Evolutionary conservation across 2,113 vertebrate genomes (phyloP), one percentile per base, ranked within the genome.

Genomic region (Delphinus delphis): DNA sequence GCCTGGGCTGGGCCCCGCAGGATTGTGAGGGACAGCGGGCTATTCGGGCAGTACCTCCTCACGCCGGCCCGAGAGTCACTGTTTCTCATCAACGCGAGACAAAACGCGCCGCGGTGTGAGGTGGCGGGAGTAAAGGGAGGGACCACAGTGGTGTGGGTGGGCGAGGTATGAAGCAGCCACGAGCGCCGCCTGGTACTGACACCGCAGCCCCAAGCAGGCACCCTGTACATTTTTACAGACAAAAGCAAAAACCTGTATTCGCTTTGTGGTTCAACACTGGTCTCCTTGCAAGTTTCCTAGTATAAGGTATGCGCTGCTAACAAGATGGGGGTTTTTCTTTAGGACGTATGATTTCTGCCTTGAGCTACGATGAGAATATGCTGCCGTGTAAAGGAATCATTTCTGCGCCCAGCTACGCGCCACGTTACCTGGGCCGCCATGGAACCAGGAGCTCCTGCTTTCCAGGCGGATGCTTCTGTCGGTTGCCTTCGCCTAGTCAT

Each of bases 21-120:
- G 97, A 98, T 99, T 84, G 97, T 99, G 97, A 99, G 99, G 96
- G 99, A 99, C 98, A 99, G 99, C 63, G 99, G 99, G 25, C 98
- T 99, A 90, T 99, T 99, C 53, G 99, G 99, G 98, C 99, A 99
- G 98, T 99, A 99, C 98, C 99, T 99, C 97, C 98, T 99, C 92
- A 99, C 99, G 2, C 99, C 99, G 2, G 99, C 99, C 62, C 98
- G 98, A 28, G 99, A 99, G 87, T 99, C 99, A 0, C 97, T 99
- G 96, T 99, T 99, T 97, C 98, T 99, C 96, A 98, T 99, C 98
- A 99, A 99, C 0, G 99, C 99, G 85, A 99, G 99, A 97, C 99
- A 99, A 98, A 99, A 99, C 36, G 97, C 98, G 0, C 99, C 99
- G 81, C 99, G 99, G 97, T 99, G 99, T 55, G 99, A 99, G 99